phyloP scores from a whole-genome alignment of 2,797 vertebrate genomes.

The Myotis myotis region DNA sequence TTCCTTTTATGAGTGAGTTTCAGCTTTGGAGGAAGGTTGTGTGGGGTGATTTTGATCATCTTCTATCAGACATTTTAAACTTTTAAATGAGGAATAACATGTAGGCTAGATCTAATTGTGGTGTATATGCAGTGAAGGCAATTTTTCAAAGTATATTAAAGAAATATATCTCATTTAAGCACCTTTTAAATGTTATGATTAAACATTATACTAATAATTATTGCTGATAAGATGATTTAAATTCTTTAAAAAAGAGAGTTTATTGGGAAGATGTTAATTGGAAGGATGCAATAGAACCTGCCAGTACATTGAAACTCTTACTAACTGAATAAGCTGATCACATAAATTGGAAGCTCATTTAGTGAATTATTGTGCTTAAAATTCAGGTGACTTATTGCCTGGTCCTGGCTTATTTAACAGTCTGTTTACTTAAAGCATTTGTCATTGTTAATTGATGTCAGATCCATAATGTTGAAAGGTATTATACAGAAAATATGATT shows the following conservation, averaged over 20 bases:
- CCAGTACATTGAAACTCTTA: slow-evolving; percentile 73
- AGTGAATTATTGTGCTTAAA: slow-evolving; percentile 80
- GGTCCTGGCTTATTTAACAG: slow-evolving; percentile 77
- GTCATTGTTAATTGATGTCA: slow-evolving; percentile 79
- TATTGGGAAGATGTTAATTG: slow-evolving; percentile 72
- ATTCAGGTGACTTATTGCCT: slow-evolving; percentile 73
- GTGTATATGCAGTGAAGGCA: neutral
- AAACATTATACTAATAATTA: slow-evolving; percentile 40
- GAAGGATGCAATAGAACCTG: slow-evolving; percentile 74
- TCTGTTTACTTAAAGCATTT: slow-evolving; percentile 74
- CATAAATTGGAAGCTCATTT: slow-evolving; percentile 79
- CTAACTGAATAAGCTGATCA: slow-evolving; percentile 66
- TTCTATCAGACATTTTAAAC: neutral
- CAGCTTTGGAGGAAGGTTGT: neutral
- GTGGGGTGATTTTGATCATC: neutral
- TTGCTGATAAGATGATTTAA: slow-evolving; percentile 57
- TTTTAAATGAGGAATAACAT: slow-evolving; percentile 23
- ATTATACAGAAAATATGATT: slow-evolving; percentile 16
- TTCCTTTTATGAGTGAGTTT: slow-evolving; percentile 14
- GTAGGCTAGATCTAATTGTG: neutral
- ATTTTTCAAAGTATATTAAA: neutral
- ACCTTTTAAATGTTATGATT: neutral
- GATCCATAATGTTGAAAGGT: slow-evolving; percentile 51
- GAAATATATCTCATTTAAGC: slow-evolving; percentile 35
- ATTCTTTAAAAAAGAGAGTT: slow-evolving; percentile 67